A percentile compares a stretch with the other conserved stretches of the same genome.
These are phyloP conservation scores for Montipora capitata DNA, from an alignment of 92 coral and sea anemone species.

Conservation along the genomic window DNA sequence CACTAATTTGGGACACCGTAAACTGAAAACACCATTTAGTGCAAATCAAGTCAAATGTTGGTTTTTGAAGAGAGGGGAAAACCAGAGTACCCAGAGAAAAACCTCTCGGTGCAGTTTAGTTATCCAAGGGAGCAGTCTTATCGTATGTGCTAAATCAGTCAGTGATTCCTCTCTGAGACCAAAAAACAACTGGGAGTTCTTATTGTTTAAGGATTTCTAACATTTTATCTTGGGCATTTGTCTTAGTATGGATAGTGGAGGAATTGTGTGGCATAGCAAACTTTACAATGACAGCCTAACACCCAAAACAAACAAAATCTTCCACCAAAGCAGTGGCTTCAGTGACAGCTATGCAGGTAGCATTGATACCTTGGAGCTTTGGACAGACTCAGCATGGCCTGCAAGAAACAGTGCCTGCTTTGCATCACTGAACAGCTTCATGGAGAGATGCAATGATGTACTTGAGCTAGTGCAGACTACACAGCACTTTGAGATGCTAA, in stretches of 20 bases:
- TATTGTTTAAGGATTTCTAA: too few relatives aligned
- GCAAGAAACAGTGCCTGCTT: slow-evolving; percentile 93
- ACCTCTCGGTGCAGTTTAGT: too few relatives aligned
- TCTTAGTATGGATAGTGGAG: slow-evolving; percentile 91
- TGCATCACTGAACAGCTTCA: slow-evolving; percentile 90
- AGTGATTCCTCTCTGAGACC: too few relatives aligned
- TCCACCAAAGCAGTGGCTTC: slow-evolving; percentile 61
- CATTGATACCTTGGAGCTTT: slow-evolving; percentile 76
- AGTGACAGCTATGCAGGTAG: slow-evolving; percentile 71
- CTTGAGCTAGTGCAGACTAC: slow-evolving; percentile 98
- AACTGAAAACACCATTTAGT: too few relatives aligned
- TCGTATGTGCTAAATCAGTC: too few relatives aligned
- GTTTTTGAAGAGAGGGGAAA: too few relatives aligned
- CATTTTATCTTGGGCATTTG: neutral
- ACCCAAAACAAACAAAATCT: slow-evolving; percentile 87
- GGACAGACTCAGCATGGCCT: slow-evolving; percentile 99
- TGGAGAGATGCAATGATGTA: slow-evolving; percentile 99
- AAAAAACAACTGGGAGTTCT: too few relatives aligned
- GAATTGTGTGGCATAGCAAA: slow-evolving; percentile 91
- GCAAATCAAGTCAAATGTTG: too few relatives aligned
- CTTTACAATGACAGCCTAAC: slow-evolving; percentile 92
- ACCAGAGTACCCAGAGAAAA: too few relatives aligned
- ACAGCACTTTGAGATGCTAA: slow-evolving; percentile 93
- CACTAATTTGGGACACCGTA: too few relatives aligned
- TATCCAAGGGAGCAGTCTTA: too few relatives aligned